A percentile compares a stretch with the other conserved stretches of the same genome.
Conservation (phyloP, 2,797 vertebrate species). For the Hephaestus fuliginosus region DNA sequence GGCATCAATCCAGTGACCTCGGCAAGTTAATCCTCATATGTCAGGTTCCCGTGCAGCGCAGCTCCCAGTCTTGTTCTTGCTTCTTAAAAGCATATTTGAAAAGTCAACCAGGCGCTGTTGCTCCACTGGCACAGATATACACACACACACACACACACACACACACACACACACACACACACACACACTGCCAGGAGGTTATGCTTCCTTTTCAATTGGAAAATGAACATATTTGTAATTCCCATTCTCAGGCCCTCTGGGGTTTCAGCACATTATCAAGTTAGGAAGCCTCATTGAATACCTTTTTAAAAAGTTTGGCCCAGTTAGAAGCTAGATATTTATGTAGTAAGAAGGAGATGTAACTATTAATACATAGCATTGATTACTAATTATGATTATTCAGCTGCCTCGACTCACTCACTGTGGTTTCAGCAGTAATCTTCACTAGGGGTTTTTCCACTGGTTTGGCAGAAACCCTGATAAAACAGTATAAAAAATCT, state of each 20-base stretch:
- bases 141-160: neutral
- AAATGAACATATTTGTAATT: conserved; percentile 54
- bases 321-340: conserved; percentile 30
- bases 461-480: neutral
- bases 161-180: neutral
- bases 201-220: conserved; percentile 40
- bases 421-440: neutral
- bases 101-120: conserved; percentile 36
- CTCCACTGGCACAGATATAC: conserved; percentile 40
- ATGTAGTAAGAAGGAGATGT: neutral
- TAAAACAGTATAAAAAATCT: neutral
- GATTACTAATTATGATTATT: conserved; percentile 6
- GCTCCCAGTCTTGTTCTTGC: conserved; percentile 12
- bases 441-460: neutral
- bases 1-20: conserved; percentile 11
- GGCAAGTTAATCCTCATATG: conserved; percentile 28
- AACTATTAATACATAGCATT: neutral
- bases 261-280: conserved; percentile 35
- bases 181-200: conserved; percentile 27
- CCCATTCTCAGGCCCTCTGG: conserved; percentile 27
- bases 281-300: conserved; percentile 6
- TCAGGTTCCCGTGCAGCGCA: conserved; percentile 14
- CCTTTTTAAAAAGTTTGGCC: conserved; percentile 26
- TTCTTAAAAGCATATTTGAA: conserved; percentile 53
- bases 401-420: neutral